phyloP scores from a whole-genome alignment of 1,140 invertebrate species.

The Aphidius ervi region DNA sequence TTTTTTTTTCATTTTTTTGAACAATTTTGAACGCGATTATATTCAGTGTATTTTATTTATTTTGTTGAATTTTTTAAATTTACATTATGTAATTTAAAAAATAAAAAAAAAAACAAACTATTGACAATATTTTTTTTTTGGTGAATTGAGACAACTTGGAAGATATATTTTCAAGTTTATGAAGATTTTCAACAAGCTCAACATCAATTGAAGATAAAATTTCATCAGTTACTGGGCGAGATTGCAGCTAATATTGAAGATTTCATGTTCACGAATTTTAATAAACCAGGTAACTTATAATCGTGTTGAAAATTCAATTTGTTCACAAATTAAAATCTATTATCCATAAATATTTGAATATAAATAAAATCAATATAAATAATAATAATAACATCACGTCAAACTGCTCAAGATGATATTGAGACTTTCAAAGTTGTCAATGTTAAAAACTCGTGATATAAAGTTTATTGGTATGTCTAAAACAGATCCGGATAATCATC shows the following conservation, averaged over 20 bases:
- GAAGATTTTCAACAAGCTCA: neutral
- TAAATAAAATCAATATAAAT: too few relatives aligned
- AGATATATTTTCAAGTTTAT: neutral
- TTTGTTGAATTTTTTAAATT: too few relatives aligned
- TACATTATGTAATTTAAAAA: too few relatives aligned
- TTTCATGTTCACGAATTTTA: constrained; percentile 48
- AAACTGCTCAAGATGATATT: neutral
- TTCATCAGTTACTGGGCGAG: constrained; percentile 22
- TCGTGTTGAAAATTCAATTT: constrained; percentile 13
- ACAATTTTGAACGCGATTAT: too few relatives aligned
- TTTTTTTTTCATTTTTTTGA: too few relatives aligned
- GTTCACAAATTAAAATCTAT: too few relatives aligned
- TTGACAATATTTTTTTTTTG: neutral
- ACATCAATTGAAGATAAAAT: constrained; percentile 5
- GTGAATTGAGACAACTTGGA: neutral
- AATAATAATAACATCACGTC: too few relatives aligned
- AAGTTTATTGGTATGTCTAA: neutral
- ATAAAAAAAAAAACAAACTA: too few relatives aligned
- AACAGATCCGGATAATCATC: too few relatives aligned
- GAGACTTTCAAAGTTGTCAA: neutral
- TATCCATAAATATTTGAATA: too few relatives aligned
- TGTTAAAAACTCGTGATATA: neutral
- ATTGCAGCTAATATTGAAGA: constrained; percentile 30
- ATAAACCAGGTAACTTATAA: constrained; percentile 45
- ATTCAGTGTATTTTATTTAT: too few relatives aligned